Conservation (phyloP, 2,113 vertebrate genomes). For the Carollia perspicillata region DNA sequence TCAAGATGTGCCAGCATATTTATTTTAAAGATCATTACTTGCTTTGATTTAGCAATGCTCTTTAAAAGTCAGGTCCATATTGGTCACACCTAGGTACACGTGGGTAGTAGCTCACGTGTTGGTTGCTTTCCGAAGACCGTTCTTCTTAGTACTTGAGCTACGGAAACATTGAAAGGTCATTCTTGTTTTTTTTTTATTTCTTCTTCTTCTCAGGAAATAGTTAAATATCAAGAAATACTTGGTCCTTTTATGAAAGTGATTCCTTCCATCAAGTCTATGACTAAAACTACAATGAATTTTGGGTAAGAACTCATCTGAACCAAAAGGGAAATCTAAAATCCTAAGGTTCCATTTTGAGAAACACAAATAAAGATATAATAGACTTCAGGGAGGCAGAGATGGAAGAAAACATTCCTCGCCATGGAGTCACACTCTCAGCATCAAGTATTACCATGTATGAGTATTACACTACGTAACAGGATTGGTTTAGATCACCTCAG, state of each 20-base stretch:
- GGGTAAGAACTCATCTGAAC: neutral
- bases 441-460: neutral
- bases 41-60: slow-evolving; percentile 31
- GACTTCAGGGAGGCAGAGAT: neutral
- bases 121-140: neutral
- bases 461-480: slow-evolving; percentile 2
- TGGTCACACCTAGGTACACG: neutral
- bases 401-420: slow-evolving; percentile 9
- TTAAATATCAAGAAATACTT: neutral
- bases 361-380: neutral
- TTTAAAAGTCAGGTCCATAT: slow-evolving; percentile 30
- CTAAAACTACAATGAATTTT: neutral
- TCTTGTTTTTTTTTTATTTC: neutral
- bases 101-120: neutral
- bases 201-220: neutral
- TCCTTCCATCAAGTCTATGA: neutral
- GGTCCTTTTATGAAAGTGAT: neutral
- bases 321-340: neutral
- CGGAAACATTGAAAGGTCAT: neutral
- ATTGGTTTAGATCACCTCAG: neutral
- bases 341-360: neutral
- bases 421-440: neutral
- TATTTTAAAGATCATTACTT: neutral
- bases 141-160: neutral
- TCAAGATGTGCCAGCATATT: neutral